Evolutionary conservation across 30 jellyfish, hydroid and myxozoan genomes (phyloP).

Genomic region (Nemopilema nomurai): DNA sequence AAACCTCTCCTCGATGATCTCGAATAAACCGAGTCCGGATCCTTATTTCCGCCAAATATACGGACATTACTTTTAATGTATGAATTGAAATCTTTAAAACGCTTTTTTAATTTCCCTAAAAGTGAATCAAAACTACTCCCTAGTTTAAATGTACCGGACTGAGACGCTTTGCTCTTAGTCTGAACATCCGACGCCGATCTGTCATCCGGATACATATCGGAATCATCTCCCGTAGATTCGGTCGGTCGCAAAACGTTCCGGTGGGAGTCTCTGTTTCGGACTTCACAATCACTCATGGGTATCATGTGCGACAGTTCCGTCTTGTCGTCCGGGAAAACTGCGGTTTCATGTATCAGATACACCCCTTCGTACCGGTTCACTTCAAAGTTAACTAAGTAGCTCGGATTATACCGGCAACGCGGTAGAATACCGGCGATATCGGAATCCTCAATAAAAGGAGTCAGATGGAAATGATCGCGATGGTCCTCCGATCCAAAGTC

Average conservation of each 20-base stretch:
- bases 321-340: conserved; percentile 87
- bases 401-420: conserved; percentile 74
- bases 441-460: conserved; percentile 28
- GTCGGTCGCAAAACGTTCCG: conserved; percentile 46
- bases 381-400: conserved; percentile 79
- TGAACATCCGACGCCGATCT: neutral
- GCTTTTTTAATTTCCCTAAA: conserved; percentile 6
- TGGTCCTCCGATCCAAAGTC: conserved; percentile 61
- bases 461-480: conserved; percentile 66
- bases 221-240: neutral
- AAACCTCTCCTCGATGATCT: neutral
- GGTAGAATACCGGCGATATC: conserved; percentile 69
- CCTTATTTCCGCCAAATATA: conserved; percentile 7
- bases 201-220: neutral
- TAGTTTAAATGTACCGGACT: neutral
- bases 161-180: neutral
- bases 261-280: conserved; percentile 77
- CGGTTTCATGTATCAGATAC: conserved; percentile 81
- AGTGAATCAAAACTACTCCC: conserved; percentile 20
- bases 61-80: conserved; percentile 23
- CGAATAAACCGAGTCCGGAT: neutral
- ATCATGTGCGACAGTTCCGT: conserved; percentile 84
- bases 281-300: conserved; percentile 51
- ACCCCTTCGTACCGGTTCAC: conserved; percentile 95
- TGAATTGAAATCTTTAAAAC: conserved; percentile 25